Evolutionary conservation across 1,140 invertebrate genomes (phyloP), one percentile per base, ranked within the genome.

Genomic region (Phocides pigmalion): DNA sequence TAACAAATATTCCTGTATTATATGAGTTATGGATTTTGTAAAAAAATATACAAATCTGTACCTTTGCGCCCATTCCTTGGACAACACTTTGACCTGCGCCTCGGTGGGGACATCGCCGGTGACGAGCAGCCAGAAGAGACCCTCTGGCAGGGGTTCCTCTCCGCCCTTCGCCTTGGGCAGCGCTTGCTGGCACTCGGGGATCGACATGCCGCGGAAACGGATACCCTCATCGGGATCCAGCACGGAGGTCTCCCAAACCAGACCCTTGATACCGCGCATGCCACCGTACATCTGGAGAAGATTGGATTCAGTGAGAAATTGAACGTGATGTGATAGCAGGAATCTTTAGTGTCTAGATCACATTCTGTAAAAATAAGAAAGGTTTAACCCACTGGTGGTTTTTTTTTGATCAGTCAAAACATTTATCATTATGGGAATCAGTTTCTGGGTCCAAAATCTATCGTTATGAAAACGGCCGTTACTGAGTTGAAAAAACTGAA

Each of bases 151-250:
- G 0, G 98, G 98, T 82, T 99, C 97, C 12, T 92, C 89, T 22
- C 98, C 97, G 16, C 96, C 96, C 28, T 93, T 79, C 4, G 96
- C 97, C 82, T 97, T 98, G 0, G 98, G 98, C 66, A 99, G 87
- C 0, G 96, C 77, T 79, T 98, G 95, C 83, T 98, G 97, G 87
- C 97, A 99, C 84, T 99, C 98, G 6, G 98, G 98, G 82, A 99
- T 99, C 44, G 97, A 98, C 72, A 97, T 95, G 16, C 98, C 98
- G 67, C 98, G 96, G 94, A 99, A 99, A 51, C 97, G 93, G 85
- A 99, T 99, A 64, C 98, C 98, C 89, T 99, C 98, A 68, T 99
- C 97, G 4, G 98, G 94, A 82, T 99, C 98, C 62, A 99, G 92
- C 15, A 99, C 97, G 9, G 98, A 99, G 0, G 98, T 98, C 91